phyloP scores from a whole-genome alignment of 2,888 invertebrate genomes.

The Lasius fuliginosus region DNA sequence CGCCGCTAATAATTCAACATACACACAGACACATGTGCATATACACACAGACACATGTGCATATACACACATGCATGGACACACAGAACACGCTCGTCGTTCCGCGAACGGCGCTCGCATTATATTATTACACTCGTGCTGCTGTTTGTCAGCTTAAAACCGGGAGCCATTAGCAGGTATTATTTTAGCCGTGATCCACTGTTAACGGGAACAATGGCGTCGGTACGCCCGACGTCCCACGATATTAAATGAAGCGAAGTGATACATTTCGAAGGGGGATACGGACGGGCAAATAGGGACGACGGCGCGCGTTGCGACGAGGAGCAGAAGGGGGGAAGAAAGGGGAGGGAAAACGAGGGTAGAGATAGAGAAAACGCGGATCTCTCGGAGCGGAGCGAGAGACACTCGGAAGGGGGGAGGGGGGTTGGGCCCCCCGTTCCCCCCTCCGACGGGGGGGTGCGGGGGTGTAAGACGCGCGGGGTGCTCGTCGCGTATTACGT shows the following conservation, averaged over 20 bases:
- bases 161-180: constrained; percentile 81
- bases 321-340: constrained; percentile 36
- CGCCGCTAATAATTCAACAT: neutral
- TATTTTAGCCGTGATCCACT: constrained; percentile 80
- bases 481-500: constrained; percentile 76
- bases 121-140: constrained; percentile 74
- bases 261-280: constrained; percentile 79
- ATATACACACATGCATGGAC: neutral
- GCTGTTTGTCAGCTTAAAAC: constrained; percentile 76
- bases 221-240: constrained; percentile 72
- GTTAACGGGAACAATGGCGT: constrained; percentile 78
- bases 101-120: constrained; percentile 63
- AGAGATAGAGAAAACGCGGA: constrained; percentile 36
- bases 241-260: constrained; percentile 79
- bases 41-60: neutral
- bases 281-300: constrained; percentile 76
- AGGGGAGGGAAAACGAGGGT: constrained; percentile 2
- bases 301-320: constrained; percentile 65
- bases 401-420: neutral
- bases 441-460: constrained; percentile 18
- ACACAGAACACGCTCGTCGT: neutral
- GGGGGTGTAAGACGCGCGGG: constrained; percentile 48
- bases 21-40: neutral
- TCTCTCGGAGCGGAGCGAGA: constrained; percentile 11
- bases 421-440: neutral